Evolutionary conservation across 1,140 invertebrate species (phyloP).

Genomic region (Camponotus pennsylvanicus): DNA sequence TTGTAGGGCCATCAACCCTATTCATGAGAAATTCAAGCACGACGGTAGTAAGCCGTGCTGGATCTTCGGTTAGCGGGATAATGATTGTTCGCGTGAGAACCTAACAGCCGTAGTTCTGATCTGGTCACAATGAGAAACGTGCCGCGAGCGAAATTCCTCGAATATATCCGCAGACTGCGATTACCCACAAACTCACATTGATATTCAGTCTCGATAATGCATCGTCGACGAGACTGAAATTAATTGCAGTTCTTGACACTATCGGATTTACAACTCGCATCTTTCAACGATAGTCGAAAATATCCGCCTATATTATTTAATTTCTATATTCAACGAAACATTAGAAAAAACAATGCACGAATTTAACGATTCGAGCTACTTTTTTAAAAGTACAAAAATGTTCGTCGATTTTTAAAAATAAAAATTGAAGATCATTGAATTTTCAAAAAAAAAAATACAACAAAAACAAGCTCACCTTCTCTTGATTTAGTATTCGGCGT

Average conservation of each 20-base stretch:
- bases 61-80: conserved; percentile 58
- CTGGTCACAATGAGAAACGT: conserved; percentile 76
- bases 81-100: conserved; percentile 81
- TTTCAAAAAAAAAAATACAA: neutral
- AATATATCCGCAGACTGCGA: conserved; percentile 47
- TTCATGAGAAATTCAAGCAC: conserved; percentile 23
- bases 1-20: conserved; percentile 47
- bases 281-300: neutral
- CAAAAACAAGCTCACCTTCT: neutral
- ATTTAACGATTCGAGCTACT: neutral
- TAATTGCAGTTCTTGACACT: conserved; percentile 36
- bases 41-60: conserved; percentile 59
- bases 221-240: conserved; percentile 4
- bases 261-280: neutral
- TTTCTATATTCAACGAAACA: neutral
- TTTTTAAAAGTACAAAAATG: neutral
- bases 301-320: neutral
- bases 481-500: neutral
- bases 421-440: neutral
- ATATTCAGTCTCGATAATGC: conserved; percentile 54
- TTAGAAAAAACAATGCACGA: neutral
- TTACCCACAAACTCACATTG: conserved; percentile 51
- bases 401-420: neutral
- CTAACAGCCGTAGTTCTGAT: conserved; percentile 68
- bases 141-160: conserved; percentile 69